A percentile compares a stretch with the other conserved stretches of the same genome.
phyloP scores from a whole-genome alignment of 2,888 invertebrate genomes.

The Hymenopus coronatus region DNA sequence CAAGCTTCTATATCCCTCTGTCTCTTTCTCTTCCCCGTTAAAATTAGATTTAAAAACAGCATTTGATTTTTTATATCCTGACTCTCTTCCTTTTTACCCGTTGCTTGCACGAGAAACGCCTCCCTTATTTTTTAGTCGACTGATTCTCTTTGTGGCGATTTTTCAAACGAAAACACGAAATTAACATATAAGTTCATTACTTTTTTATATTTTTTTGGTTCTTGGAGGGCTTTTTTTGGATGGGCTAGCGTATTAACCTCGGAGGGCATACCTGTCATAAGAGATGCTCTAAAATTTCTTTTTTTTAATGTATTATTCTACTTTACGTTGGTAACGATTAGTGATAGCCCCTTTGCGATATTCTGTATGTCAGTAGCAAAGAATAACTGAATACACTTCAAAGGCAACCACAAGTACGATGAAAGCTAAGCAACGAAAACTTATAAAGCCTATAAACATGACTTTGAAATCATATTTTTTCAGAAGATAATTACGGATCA shows the following conservation, averaged over 20 bases:
- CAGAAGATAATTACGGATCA: not conserved
- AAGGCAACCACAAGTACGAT: not conserved
- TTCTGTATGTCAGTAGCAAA: not conserved
- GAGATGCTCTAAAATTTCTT: not conserved
- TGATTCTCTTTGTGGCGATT: slow-evolving; percentile 19
- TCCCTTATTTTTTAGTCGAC: slow-evolving; percentile 16
- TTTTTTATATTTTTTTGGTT: slow-evolving; percentile 13
- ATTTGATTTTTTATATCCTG: slow-evolving; percentile 13
- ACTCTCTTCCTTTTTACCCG: not conserved
- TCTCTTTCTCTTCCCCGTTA: not conserved
- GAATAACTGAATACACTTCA: not conserved
- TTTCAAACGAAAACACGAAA: slow-evolving; percentile 18
- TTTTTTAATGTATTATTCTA: not conserved
- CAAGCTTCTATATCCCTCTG: not conserved
- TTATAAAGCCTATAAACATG: not conserved
- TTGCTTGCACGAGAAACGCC: not conserved
- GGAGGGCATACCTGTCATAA: slow-evolving; percentile 1
- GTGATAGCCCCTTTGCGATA: not conserved
- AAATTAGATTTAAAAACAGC: slow-evolving; percentile 16
- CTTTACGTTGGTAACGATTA: not conserved
- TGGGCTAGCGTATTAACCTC: not conserved
- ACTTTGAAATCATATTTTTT: not conserved
- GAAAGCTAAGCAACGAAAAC: not conserved
- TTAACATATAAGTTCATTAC: slow-evolving; percentile 18
- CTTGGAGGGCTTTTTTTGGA: not conserved